Evolutionary conservation across 2,888 invertebrate genomes (phyloP).

Genomic region (Thysanoteuthis rhombus): DNA sequence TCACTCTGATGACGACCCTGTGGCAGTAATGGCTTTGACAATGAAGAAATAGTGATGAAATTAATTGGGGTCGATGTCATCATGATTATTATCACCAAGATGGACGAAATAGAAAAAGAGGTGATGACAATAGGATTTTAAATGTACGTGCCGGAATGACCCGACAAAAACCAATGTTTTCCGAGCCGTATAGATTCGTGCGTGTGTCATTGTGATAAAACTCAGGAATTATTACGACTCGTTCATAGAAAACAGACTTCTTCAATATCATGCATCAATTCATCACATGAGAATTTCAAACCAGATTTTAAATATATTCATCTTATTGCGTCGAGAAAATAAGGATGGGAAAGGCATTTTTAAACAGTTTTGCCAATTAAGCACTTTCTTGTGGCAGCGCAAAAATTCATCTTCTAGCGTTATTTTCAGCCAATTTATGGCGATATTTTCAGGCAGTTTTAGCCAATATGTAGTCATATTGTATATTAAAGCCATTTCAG

Average conservation of each 20-base stretch:
- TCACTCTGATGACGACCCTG: not conserved
- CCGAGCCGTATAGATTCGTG: not conserved
- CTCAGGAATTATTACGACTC: not conserved
- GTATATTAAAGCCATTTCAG: too few relatives aligned
- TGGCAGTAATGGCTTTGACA: not conserved
- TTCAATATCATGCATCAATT: not conserved
- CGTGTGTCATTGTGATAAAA: not conserved
- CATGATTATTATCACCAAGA: not conserved
- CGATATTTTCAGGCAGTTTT: too few relatives aligned
- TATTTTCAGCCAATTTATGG: too few relatives aligned
- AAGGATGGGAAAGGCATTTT: too few relatives aligned
- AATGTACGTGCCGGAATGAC: not conserved
- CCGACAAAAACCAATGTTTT: not conserved
- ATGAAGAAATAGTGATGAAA: not conserved
- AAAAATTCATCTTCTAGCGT: too few relatives aligned
- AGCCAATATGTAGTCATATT: too few relatives aligned
- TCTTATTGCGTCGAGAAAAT: too few relatives aligned
- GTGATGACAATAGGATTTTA: not conserved
- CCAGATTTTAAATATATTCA: too few relatives aligned
- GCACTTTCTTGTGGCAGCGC: too few relatives aligned
- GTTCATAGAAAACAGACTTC: too few relatives aligned
- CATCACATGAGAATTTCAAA: not conserved
- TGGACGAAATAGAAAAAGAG: not conserved
- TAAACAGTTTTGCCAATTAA: too few relatives aligned
- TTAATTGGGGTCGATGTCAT: not conserved